Percentiles rank a stretch among this genome's conserved stretches.
Conservation (phyloP, 2,797 vertebrate species). For the Distichodus sexfasciatus region DNA sequence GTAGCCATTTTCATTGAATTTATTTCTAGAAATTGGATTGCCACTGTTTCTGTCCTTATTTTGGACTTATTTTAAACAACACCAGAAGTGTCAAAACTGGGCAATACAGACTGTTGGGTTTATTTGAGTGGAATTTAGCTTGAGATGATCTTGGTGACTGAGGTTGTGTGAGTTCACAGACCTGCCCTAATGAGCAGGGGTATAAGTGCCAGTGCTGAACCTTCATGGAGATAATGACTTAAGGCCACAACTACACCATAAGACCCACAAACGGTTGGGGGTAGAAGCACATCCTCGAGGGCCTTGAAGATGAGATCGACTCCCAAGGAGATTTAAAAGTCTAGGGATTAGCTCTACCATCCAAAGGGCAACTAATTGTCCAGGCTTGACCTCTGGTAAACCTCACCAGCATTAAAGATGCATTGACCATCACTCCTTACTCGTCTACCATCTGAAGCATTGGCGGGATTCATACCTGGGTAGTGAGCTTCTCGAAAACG, state of each 20-base stretch:
- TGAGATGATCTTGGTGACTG: background rate
- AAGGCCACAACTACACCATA: background rate
- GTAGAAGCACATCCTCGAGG: background rate
- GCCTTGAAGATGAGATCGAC: background rate
- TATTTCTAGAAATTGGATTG: too few relatives aligned
- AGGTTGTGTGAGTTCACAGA: background rate
- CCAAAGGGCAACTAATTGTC: constrained; percentile 12
- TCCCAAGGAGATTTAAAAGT: constrained; percentile 18
- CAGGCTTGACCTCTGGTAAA: background rate
- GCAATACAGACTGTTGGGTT: too few relatives aligned
- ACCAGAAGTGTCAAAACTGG: too few relatives aligned
- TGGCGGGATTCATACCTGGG: constrained; percentile 44
- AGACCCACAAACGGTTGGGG: background rate
- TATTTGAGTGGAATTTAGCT: too few relatives aligned
- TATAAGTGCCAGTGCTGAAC: background rate
- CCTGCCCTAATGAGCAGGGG: background rate
- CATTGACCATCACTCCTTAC: constrained; percentile 23
- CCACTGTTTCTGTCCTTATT: too few relatives aligned
- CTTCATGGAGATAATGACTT: background rate
- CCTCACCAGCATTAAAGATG: background rate
- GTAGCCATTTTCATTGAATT: too few relatives aligned
- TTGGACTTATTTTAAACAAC: too few relatives aligned
- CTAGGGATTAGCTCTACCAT: background rate
- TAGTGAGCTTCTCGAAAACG: constrained; percentile 53
- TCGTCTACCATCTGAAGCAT: background rate